Evolutionary conservation across 1,140 invertebrate genomes (phyloP).

Genomic region (Bactericera cockerelli): DNA sequence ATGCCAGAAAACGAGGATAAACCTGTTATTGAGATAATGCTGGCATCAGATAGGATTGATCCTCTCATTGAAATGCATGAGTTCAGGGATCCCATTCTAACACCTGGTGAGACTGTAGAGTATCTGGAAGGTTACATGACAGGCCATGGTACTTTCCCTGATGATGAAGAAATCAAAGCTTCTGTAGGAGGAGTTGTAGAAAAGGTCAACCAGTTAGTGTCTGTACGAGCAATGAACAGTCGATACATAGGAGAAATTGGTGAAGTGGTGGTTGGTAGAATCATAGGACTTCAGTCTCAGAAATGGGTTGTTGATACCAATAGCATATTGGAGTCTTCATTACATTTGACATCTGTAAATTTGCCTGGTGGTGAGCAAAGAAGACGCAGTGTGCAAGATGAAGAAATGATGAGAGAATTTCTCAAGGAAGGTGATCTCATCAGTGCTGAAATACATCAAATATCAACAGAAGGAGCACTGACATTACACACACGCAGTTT

Average conservation of each 20-base stretch:
- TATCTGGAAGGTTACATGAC: slow-evolving; percentile 32
- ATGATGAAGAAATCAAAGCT: slow-evolving; percentile 61
- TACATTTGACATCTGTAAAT: slow-evolving; percentile 87
- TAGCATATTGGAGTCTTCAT: slow-evolving; percentile 70
- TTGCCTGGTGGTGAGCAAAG: slow-evolving; percentile 91
- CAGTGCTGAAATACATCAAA: slow-evolving; percentile 90
- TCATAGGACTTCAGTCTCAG: slow-evolving; percentile 79
- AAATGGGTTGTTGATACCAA: slow-evolving; percentile 94
- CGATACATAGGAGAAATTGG: slow-evolving; percentile 89
- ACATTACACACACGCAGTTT: slow-evolving; percentile 90
- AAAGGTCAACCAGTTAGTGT: slow-evolving; percentile 87
- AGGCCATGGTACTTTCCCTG: slow-evolving; percentile 89
- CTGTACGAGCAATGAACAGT: slow-evolving; percentile 76
- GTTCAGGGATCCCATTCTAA: neutral
- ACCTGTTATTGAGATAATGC: neutral
- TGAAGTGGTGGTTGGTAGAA: slow-evolving; percentile 88
- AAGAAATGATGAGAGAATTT: slow-evolving; percentile 91
- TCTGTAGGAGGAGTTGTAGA: slow-evolving; percentile 88
- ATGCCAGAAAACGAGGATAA: neutral
- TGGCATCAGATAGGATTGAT: slow-evolving; percentile 1
- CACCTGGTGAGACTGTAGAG: neutral
- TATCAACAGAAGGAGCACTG: slow-evolving; percentile 69
- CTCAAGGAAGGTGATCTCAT: slow-evolving; percentile 92
- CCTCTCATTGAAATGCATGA: slow-evolving; percentile 1
- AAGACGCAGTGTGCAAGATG: slow-evolving; percentile 86